phyloP scores from a whole-genome alignment of 2,113 vertebrate species.

The Stigmatopora argus region DNA sequence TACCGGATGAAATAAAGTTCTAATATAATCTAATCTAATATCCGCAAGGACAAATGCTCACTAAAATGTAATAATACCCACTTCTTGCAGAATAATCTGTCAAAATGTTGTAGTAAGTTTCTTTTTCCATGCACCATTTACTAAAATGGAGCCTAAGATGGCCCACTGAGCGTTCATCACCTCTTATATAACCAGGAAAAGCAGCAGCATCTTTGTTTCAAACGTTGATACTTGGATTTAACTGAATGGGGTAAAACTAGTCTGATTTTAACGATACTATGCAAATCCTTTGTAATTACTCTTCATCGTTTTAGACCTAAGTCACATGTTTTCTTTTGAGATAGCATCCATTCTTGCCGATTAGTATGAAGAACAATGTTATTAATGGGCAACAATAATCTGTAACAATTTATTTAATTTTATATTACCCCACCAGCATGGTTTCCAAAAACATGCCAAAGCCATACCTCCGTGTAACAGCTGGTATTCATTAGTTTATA shows the following conservation, averaged over 20 bases:
- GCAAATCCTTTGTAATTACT: not conserved
- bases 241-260: not conserved
- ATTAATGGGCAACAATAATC: not conserved
- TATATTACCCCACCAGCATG: not conserved
- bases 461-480: not conserved
- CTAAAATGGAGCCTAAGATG: no score
- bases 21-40: no score
- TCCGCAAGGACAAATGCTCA: no score
- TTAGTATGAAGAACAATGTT: not conserved
- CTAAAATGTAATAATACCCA: no score
- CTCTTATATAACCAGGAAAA: no score
- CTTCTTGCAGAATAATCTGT: no score
- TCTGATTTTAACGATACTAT: not conserved
- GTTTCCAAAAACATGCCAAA: not conserved
- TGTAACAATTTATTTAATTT: not conserved
- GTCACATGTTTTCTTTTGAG: not conserved
- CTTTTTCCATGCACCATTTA: no score
- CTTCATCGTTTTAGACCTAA: not conserved
- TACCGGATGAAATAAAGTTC: no score
- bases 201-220: no score
- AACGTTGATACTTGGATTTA: no score
- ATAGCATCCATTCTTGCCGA: not conserved
- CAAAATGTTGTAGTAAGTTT: no score
- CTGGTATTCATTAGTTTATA: not conserved
- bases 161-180: no score